Conservation (phyloP, 2,888 invertebrate genomes). For the Deilephila elpenor region DNA sequence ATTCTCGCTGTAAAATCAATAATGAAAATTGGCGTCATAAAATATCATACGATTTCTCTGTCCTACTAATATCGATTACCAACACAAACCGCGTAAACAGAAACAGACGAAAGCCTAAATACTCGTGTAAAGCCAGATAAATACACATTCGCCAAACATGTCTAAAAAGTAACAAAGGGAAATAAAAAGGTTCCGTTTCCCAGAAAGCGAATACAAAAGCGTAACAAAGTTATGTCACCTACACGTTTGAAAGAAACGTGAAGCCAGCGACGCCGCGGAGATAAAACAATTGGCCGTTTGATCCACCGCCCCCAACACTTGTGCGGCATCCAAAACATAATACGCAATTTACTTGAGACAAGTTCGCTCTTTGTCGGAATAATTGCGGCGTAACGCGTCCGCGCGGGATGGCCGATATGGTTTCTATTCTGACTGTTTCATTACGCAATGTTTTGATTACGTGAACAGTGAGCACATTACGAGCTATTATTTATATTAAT, state of each 20-base stretch:
- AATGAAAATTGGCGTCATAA: too few species aligned
- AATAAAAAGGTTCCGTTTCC: constrained; percentile 35
- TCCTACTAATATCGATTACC: not conserved
- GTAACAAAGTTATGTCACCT: constrained; percentile 52
- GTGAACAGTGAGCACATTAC: not conserved
- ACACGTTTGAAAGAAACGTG: constrained; percentile 48
- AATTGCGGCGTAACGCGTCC: constrained; percentile 55
- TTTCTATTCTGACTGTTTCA: constrained; percentile 46
- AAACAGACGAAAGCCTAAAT: constrained; percentile 4
- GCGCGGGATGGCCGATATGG: constrained; percentile 40
- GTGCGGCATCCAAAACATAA: constrained; percentile 55
- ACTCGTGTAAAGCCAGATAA: constrained; percentile 23
- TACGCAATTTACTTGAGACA: constrained; percentile 72
- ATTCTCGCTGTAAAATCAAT: too few species aligned
- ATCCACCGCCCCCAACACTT: constrained; percentile 67
- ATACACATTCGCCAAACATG: constrained; percentile 24
- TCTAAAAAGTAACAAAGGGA: constrained; percentile 45
- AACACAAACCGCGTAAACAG: not conserved
- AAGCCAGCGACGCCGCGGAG: constrained; percentile 54
- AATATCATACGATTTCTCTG: not conserved
- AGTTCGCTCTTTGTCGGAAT: constrained; percentile 62
- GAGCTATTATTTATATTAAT: not conserved
- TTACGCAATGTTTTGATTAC: constrained; percentile 35
- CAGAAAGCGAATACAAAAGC: constrained; percentile 45
- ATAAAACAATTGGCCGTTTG: constrained; percentile 76